phyloP scores from a whole-genome alignment of 1,140 invertebrate genomes.

The Rhagoletis pomonella region DNA sequence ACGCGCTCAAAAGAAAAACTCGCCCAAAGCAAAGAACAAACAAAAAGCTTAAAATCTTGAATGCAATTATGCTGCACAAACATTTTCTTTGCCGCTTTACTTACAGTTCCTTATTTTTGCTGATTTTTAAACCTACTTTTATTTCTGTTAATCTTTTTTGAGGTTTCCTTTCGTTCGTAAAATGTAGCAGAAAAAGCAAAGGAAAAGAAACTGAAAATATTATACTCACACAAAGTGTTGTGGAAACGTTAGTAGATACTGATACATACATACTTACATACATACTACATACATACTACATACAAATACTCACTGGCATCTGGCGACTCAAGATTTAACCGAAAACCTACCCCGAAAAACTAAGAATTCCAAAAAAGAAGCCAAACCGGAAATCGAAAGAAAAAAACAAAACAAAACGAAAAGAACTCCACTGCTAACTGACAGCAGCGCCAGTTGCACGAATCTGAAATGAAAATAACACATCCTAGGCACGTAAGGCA shows the following conservation, averaged over 20 bases:
- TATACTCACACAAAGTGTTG: too few relatives aligned
- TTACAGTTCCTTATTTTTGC: background rate
- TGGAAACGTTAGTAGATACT: too few relatives aligned
- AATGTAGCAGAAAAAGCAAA: too few relatives aligned
- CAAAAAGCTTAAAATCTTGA: slow-evolving; percentile 17
- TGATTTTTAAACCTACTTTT: background rate
- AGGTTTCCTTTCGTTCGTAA: background rate
- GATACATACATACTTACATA: background rate
- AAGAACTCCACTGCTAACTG: background rate
- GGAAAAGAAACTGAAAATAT: too few relatives aligned
- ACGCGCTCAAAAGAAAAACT: background rate
- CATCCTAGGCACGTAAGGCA: slow-evolving; percentile 73
- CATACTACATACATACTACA: background rate
- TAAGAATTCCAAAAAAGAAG: slow-evolving; percentile 27
- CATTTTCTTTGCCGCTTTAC: background rate
- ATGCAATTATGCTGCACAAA: slow-evolving; percentile 46
- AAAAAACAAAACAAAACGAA: background rate
- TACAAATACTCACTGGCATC: background rate
- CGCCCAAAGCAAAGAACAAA: slow-evolving; percentile 23
- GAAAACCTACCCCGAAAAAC: background rate
- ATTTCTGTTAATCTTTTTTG: background rate
- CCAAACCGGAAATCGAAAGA: slow-evolving; percentile 60
- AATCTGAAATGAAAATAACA: slow-evolving; percentile 64
- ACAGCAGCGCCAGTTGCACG: slow-evolving; percentile 1
- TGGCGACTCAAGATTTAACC: slow-evolving; percentile 12